Evolutionary conservation across 2,113 vertebrate species (phyloP).

Genomic region (Callospermophilus lateralis): DNA sequence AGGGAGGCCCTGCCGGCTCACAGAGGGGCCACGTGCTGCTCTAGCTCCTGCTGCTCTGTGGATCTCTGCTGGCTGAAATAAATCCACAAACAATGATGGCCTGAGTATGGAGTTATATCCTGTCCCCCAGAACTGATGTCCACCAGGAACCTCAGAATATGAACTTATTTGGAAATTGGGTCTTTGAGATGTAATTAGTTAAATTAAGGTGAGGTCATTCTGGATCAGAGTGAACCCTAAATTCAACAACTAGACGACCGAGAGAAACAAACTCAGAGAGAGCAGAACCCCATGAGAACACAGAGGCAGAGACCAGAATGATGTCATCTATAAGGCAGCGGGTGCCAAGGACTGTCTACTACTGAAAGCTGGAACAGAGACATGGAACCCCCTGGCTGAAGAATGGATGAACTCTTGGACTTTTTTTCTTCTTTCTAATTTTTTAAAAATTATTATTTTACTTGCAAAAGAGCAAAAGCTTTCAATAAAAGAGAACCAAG

Average conservation of each 20-base stretch:
- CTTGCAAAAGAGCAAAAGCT: constrained; percentile 18
- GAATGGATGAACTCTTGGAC: not conserved
- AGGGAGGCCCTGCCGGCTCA: not conserved
- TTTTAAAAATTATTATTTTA: not conserved
- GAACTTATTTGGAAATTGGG: not conserved
- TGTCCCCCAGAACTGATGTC: not conserved
- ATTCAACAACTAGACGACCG: not conserved
- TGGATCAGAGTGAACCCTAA: not conserved
- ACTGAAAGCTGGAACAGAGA: not conserved
- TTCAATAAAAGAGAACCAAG: constrained; percentile 44
- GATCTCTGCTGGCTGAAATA: not conserved
- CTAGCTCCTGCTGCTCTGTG: not conserved
- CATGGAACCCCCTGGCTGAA: not conserved
- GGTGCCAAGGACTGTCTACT: not conserved
- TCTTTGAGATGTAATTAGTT: constrained; percentile 10
- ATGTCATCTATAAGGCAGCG: not conserved
- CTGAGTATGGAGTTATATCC: not conserved
- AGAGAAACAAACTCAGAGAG: not conserved
- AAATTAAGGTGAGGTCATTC: not conserved
- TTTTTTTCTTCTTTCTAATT: not conserved
- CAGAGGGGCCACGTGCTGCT: not conserved
- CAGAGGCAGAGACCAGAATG: not conserved
- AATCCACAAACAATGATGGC: not conserved
- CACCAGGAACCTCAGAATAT: not conserved
- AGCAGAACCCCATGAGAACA: not conserved